Base-by-base conservation (phyloP, 2,113 vertebrate species). In the Saimiri boliviensis region DNA sequence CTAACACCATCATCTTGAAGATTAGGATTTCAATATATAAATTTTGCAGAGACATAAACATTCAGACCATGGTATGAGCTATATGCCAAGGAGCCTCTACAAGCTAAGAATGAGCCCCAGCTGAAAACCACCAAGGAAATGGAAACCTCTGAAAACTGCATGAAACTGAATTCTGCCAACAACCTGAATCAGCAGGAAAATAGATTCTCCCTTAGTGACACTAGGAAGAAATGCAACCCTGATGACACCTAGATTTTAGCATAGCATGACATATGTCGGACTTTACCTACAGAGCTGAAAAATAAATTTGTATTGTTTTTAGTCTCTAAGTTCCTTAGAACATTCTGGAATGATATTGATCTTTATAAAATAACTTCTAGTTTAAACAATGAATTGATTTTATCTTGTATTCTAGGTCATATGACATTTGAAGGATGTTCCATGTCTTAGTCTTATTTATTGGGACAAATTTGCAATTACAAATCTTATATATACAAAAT, bases 331-430 rank as follows among this genome's bases (percentile, higher is more conserved):
- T 74, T 25, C 74, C 12, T 87, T 86, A 89, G 32, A 86, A 92
- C 5, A 82, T 83, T 71, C 76, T 63, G 16, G 1, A 82, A 83
- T 84, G 7, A 49, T 73, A 81, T 45, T 37, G 76, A 19, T 80
- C 19, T 83, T 88, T 74, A 52, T 47, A 73, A 89, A 91, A 83
- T 71, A 32, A 76, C 58, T 77, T 86, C 42, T 71, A 87, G 0
- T 85, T 90, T 96, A 90, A 91, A 73, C 25, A 86, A 27, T 90
- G 27, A 92, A 86, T 86, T 76, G 23, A 81, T 77, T 76, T 89
- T 73, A 42, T 32, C 47, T 52, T 85, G 3, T 70, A 80, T 9
- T 35, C 19, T 68, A 76, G 42, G 27, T 76, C 58, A 63, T 56
- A 37, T 17, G 49, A 95, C 17, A 70, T 80, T 92, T 95, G 35